These are phyloP conservation scores for Drosophila micromelanica DNA, from an alignment of 1,140 invertebrate species.

Conservation along the genomic window DNA sequence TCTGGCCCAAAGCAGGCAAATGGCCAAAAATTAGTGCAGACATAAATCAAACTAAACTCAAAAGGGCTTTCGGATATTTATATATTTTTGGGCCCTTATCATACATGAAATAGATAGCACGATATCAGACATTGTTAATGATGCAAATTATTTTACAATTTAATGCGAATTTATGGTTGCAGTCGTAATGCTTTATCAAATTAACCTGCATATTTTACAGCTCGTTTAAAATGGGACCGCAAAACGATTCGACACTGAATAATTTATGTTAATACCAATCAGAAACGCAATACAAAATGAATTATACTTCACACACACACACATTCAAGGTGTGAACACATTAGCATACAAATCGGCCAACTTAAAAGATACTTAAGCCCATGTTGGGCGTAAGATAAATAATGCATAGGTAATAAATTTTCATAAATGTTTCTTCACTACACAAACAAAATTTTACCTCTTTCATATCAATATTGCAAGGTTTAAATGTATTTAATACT, in stretches of 20 bases:
- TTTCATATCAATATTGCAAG: background rate
- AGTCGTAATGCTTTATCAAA: conserved; percentile 40
- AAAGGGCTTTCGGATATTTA: background rate
- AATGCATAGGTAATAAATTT: conserved; percentile 45
- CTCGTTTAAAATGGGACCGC: conserved; percentile 56
- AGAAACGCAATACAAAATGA: conserved; percentile 55
- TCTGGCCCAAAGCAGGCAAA: conserved; percentile 36
- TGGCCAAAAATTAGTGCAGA: conserved; percentile 54
- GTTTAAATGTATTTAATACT: background rate
- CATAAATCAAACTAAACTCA: conserved; percentile 38
- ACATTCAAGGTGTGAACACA: conserved; percentile 24
- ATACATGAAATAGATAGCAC: conserved; percentile 16
- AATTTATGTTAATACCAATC: conserved; percentile 65
- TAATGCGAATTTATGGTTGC: conserved; percentile 73
- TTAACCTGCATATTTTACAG: conserved; percentile 62
- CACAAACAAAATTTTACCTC: background rate
- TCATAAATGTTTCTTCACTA: conserved; percentile 27
- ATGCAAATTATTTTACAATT: conserved; percentile 57
- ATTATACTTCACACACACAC: conserved; percentile 31
- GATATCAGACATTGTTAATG: conserved; percentile 25
- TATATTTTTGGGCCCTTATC: background rate
- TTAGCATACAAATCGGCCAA: conserved; percentile 41
- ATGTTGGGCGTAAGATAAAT: conserved; percentile 29
- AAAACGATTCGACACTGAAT: conserved; percentile 56
- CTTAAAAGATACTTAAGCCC: conserved; percentile 53